Evolutionary conservation across 2,113 vertebrate genomes (phyloP).

Genomic region (Martes martes): DNA sequence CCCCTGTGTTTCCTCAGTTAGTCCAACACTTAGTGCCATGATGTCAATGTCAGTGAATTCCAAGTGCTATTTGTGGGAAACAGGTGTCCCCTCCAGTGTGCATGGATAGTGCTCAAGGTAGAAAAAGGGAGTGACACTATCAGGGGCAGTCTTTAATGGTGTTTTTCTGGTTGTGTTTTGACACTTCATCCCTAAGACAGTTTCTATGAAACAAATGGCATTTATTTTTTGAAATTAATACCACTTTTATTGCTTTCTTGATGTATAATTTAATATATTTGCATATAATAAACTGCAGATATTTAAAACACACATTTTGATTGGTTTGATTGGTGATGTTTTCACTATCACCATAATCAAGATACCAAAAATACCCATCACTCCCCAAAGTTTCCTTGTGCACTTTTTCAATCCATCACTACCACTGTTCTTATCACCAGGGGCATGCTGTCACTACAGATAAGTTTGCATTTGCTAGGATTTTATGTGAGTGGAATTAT

Average conservation of each 20-base stretch:
- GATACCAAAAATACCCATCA: not conserved
- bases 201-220: not conserved
- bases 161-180: not conserved
- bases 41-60: not conserved
- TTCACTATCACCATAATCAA: not conserved
- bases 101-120: too few species aligned
- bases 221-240: not conserved
- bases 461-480: not conserved
- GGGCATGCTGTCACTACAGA: not conserved
- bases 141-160: not conserved
- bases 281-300: not conserved
- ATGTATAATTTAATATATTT: not conserved
- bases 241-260: not conserved
- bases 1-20: not conserved
- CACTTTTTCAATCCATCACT: not conserved
- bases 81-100: accelerated
- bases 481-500: not conserved
- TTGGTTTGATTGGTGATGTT: not conserved
- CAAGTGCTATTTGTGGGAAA: not conserved
- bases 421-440: not conserved
- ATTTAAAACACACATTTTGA: not conserved
- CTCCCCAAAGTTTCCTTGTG: not conserved
- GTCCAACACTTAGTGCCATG: not conserved
- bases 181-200: not conserved
- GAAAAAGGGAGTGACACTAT: not conserved